Evolutionary conservation across 2,113 vertebrate species (phyloP).

Genomic region (Penelope pileata): DNA sequence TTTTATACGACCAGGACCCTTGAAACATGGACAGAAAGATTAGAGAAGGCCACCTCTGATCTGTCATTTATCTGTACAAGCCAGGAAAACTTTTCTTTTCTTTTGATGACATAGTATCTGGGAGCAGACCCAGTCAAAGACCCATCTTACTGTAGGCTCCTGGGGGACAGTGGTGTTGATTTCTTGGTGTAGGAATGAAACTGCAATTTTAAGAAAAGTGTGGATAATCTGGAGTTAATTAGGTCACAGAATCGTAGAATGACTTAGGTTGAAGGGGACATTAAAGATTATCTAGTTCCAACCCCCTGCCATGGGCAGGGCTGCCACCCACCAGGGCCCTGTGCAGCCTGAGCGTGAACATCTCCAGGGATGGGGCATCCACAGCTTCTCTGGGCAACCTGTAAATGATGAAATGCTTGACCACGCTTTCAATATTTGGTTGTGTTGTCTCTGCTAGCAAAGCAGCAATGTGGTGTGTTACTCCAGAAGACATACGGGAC

Average conservation of each 20-base stretch:
- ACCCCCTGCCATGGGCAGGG: no score
- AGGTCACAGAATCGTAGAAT: no score
- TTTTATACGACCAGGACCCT: slow-evolving; percentile 40
- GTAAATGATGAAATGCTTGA: not conserved
- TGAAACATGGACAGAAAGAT: not conserved
- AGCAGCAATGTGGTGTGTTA: not conserved
- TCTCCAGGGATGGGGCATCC: no score
- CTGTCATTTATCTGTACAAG: not conserved
- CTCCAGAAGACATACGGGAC: not conserved
- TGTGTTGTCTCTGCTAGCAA: not conserved
- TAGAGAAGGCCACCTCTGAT: not conserved
- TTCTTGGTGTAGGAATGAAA: not conserved
- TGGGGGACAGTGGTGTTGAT: not conserved
- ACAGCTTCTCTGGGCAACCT: no score
- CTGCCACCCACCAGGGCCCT: no score
- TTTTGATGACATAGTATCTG: not conserved
- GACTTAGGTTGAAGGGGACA: no score
- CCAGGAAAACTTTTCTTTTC: not conserved
- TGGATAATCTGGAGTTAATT: not conserved
- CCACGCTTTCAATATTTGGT: not conserved
- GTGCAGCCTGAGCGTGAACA: no score
- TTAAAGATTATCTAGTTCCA: no score
- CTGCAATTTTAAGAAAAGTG: not conserved
- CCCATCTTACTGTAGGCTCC: not conserved
- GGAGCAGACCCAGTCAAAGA: not conserved